A percentile compares a stretch with the other conserved stretches of the same genome.
phyloP scores from a whole-genome alignment of 2,797 vertebrate species.

The Clarias laeviceps region DNA sequence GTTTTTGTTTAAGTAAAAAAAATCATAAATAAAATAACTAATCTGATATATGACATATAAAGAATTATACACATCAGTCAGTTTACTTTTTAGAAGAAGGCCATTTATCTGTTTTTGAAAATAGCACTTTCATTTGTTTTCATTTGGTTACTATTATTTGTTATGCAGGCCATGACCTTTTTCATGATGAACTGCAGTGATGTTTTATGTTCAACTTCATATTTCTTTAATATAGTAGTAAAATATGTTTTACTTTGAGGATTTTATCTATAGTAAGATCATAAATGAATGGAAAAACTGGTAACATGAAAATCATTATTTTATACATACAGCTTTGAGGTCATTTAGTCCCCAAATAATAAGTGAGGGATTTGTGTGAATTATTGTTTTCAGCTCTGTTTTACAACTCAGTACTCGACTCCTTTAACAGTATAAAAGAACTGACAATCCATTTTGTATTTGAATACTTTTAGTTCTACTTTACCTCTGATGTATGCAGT shows the following conservation, averaged over 20 bases:
- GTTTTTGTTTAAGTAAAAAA: no score
- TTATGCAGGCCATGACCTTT: not conserved
- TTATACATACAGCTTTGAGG: not conserved
- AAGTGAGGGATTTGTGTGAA: no score
- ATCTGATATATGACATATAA: not conserved
- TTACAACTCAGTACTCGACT: no score
- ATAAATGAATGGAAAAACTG: not conserved
- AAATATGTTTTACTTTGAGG: not conserved
- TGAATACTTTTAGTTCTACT: no score
- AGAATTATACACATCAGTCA: no score
- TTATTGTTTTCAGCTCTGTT: not conserved
- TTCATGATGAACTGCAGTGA: not conserved
- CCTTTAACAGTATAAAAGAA: not conserved
- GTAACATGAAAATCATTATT: not conserved
- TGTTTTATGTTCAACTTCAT: not conserved
- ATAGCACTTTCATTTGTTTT: no score
- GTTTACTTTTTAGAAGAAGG: no score
- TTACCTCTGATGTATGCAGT: not conserved
- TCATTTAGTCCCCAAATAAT: not conserved
- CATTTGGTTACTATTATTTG: no score
- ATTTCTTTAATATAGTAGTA: not conserved
- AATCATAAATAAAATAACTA: no score
- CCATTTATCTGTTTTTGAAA: no score
- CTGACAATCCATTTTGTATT: not conserved
- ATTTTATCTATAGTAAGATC: not conserved